Evolutionary conservation across 2,888 invertebrate species (phyloP).

Genomic region (Homarus gammarus): DNA sequence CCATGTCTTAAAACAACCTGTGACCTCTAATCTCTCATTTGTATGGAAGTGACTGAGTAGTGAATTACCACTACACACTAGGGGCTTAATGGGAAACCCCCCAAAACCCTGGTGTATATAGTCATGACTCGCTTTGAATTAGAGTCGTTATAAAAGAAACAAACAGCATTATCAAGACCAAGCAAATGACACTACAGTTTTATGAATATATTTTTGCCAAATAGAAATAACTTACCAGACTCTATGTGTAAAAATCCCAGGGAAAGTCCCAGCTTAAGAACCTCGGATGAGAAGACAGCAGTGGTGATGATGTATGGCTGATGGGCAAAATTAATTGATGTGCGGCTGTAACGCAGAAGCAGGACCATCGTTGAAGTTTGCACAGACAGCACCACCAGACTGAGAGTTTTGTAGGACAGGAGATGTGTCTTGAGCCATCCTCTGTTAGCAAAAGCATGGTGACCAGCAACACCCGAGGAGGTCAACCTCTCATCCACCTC

Average conservation of each 20-base stretch:
- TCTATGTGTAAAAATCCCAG: conserved; percentile 63
- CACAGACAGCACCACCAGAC: conserved; percentile 77
- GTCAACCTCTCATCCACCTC: conserved; percentile 6
- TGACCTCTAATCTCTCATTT: too few relatives aligned
- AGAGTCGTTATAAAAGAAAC: too few relatives aligned
- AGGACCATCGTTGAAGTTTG: conserved; percentile 77
- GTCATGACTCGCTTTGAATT: too few relatives aligned
- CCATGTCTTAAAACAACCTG: too few relatives aligned
- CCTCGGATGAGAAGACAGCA: conserved; percentile 66
- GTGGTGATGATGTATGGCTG: conserved; percentile 73
- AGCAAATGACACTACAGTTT: too few relatives aligned
- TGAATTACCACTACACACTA: too few relatives aligned
- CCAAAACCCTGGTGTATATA: too few relatives aligned
- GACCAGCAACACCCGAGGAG: background rate
- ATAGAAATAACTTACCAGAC: conserved; percentile 50
- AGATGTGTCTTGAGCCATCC: conserved; percentile 44
- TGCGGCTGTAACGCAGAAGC: conserved; percentile 77
- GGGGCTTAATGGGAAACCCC: too few relatives aligned
- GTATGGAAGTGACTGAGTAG: too few relatives aligned
- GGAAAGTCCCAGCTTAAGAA: conserved; percentile 61
- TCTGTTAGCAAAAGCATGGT: background rate
- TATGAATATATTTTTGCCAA: too few relatives aligned
- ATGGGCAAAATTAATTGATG: conserved; percentile 2
- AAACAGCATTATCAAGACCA: too few relatives aligned
- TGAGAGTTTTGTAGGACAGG: conserved; percentile 76